phyloP scores from a whole-genome alignment of 2,888 invertebrate genomes.

The Nipponacmea schrenckii region DNA sequence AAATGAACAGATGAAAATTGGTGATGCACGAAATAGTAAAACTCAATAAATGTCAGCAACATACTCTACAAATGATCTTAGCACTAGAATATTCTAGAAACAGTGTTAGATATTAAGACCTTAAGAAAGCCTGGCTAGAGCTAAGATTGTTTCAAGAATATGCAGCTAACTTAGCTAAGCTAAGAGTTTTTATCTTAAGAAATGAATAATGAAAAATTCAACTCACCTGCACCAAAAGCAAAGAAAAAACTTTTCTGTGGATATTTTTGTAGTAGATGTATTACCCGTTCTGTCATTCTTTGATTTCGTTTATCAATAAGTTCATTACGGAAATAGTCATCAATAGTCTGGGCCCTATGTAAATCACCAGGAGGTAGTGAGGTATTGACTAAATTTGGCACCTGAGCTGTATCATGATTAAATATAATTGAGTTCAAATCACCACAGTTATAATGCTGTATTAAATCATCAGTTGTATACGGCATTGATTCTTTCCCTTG shows the following conservation, averaged over 20 bases:
- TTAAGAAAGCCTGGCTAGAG: no score
- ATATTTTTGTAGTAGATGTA: constrained; percentile 66
- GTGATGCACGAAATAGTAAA: no score
- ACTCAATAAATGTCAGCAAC: no score
- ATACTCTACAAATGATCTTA: no score
- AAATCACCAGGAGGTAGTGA: constrained; percentile 59
- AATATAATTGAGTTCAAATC: constrained; percentile 68
- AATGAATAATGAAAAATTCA: background rate
- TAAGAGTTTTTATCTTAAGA: no score
- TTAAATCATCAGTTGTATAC: constrained; percentile 67
- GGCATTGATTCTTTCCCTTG: constrained; percentile 45
- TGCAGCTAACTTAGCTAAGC: no score
- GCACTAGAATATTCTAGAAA: no score
- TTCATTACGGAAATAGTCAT: constrained; percentile 70
- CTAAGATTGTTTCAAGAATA: no score
- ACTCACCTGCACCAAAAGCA: constrained; percentile 71
- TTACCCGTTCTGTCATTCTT: constrained; percentile 70
- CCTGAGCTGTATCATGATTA: constrained; percentile 63
- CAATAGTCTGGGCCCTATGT: constrained; percentile 64
- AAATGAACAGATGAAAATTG: no score
- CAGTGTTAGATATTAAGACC: no score
- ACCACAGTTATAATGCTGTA: constrained; percentile 70
- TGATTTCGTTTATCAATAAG: constrained; percentile 71
- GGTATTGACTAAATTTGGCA: constrained; percentile 63
- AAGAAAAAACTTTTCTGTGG: constrained; percentile 70